These are phyloP conservation scores for Podiceps cristatus DNA, from an alignment of 2,113 vertebrate species.

Conservation along the genomic window DNA sequence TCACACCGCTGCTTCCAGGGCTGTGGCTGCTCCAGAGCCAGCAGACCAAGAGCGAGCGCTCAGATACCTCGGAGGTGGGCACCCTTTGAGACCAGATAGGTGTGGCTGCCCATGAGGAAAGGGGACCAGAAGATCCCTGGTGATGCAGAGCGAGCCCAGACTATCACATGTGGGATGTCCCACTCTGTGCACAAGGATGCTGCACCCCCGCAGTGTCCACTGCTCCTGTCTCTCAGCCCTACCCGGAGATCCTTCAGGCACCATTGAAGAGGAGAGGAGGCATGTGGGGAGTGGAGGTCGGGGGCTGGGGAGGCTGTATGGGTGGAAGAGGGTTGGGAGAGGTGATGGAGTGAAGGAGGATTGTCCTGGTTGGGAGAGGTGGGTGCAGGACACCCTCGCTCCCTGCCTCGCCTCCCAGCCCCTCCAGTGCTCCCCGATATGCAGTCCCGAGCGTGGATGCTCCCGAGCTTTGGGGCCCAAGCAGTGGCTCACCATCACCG, in stretches of 20 bases:
- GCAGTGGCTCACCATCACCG: fast-evolving
- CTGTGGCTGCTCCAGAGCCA: not conserved
- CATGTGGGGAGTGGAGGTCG: not conserved
- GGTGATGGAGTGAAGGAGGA: not conserved
- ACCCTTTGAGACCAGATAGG: not conserved
- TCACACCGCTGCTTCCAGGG: fast-evolving
- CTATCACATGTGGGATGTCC: not conserved
- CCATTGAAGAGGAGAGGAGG: not conserved
- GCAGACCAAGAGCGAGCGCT: fast-evolving
- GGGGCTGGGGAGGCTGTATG: not conserved
- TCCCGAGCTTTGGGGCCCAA: not conserved
- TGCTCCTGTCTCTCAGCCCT: not conserved
- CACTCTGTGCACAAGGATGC: not conserved
- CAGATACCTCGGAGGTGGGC: not conserved
- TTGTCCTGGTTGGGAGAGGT: not conserved
- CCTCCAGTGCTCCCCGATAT: not conserved
- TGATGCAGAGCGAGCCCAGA: not conserved
- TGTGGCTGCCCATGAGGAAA: not conserved
- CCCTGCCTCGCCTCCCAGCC: not conserved
- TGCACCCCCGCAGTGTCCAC: not conserved
- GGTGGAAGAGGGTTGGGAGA: not conserved
- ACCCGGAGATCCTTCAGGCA: not conserved
- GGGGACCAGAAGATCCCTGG: not conserved
- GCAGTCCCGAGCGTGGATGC: fast-evolving
- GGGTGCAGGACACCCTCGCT: not conserved